A percentile compares a stretch with the other conserved stretches of the same genome.
Conservation (phyloP, 2,888 invertebrate genomes). For the Monoplex corrugatus region DNA sequence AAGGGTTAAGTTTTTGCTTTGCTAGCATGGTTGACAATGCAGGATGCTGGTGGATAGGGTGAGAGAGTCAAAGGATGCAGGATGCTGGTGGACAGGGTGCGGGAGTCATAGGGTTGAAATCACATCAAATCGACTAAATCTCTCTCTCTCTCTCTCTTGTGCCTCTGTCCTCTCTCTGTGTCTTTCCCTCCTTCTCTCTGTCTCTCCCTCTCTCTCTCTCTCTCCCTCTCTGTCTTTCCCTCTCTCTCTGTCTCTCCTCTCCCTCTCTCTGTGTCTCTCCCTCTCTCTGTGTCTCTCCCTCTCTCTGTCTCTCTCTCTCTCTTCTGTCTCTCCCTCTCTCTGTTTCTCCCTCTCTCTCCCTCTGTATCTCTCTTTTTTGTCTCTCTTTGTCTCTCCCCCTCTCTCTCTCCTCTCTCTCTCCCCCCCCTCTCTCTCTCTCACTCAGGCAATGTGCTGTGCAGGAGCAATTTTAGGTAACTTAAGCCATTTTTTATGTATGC, state of each 20-base stretch:
- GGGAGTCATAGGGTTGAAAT: too few species aligned
- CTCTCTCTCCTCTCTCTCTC: neutral
- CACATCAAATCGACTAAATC: too few species aligned
- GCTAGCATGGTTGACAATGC: too few species aligned
- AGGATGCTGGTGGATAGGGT: too few species aligned
- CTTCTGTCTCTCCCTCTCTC: neutral
- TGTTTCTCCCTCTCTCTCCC: neutral
- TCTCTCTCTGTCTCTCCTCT: neutral
- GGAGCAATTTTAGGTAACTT: too few species aligned
- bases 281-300: neutral
- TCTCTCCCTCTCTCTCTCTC: neutral
- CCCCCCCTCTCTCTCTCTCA: neutral
- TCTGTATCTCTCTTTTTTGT: slow-evolving; percentile 9
- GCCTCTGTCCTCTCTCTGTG: neutral
- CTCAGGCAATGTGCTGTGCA: neutral
- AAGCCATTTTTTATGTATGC: too few species aligned
- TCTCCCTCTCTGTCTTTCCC: neutral
- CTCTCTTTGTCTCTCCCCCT: neutral
- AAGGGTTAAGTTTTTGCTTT: too few species aligned
- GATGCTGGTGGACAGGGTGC: too few species aligned
- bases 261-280: neutral
- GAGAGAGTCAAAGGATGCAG: too few species aligned
- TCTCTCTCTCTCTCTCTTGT: neutral
- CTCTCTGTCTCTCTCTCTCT: slow-evolving; percentile 1
- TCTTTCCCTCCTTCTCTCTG: neutral